Conservation (phyloP, 1,140 invertebrate genomes). For the Theocolax elegans region DNA sequence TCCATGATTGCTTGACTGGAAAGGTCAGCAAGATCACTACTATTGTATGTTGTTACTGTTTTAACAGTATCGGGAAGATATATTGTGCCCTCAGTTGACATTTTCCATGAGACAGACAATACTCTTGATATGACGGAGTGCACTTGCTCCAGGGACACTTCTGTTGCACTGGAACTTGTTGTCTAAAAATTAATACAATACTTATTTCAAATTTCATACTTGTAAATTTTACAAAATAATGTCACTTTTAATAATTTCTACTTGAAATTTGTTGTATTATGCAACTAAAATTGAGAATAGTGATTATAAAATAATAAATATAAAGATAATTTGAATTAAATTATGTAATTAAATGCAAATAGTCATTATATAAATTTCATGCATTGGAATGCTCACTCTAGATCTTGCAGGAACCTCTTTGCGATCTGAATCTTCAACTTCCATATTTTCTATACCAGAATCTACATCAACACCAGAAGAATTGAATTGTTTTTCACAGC, state of each 20-base stretch:
- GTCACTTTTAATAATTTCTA: too few relatives aligned
- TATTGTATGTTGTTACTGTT: conserved; percentile 61
- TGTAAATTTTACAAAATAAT: too few relatives aligned
- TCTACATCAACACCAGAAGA: conserved; percentile 73
- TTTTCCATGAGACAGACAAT: conserved; percentile 75
- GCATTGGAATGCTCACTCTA: conserved; percentile 59
- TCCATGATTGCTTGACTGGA: conserved; percentile 77
- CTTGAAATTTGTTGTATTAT: too few relatives aligned
- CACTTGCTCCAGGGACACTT: conserved; percentile 74
- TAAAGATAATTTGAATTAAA: conserved; percentile 22
- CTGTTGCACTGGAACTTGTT: conserved; percentile 66
- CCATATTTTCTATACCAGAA: conserved; percentile 82
- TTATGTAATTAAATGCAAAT: too few relatives aligned
- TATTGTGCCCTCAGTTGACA: conserved; percentile 70
- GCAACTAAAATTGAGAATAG: conserved; percentile 4
- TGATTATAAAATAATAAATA: conserved; percentile 7
- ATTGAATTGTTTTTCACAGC: conserved; percentile 65
- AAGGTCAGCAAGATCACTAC: conserved; percentile 69
- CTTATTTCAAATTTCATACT: too few relatives aligned
- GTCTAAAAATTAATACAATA: conserved; percentile 57
- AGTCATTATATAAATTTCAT: too few relatives aligned
- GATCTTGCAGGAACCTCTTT: conserved; percentile 63
- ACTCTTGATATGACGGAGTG: conserved; percentile 72
- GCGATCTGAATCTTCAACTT: conserved; percentile 71
- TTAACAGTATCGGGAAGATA: conserved; percentile 74